phyloP scores from a whole-genome alignment of 2,888 invertebrate species.

The Diloba caeruleocephala region DNA sequence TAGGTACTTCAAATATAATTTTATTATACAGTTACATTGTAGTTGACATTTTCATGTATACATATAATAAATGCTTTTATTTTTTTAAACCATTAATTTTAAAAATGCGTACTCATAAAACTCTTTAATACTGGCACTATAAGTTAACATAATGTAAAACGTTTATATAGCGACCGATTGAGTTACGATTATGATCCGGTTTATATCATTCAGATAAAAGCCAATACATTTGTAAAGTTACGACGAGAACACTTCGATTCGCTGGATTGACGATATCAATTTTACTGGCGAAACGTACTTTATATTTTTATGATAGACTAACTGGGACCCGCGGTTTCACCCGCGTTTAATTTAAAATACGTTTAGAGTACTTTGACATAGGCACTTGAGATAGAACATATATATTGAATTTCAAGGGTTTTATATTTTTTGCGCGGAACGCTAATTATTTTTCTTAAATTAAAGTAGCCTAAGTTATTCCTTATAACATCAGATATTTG shows the following conservation, averaged over 20 bases:
- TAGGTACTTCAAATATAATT: background rate
- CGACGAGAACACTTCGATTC: slow-evolving; percentile 38
- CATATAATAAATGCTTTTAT: slow-evolving; percentile 19
- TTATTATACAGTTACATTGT: slow-evolving; percentile 14
- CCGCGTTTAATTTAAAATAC: too few species aligned
- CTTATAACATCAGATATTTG: too few species aligned
- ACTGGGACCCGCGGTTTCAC: too few species aligned
- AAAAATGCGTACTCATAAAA: slow-evolving; percentile 31
- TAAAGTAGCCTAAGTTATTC: too few species aligned
- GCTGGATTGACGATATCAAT: slow-evolving; percentile 44
- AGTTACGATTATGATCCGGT: slow-evolving; percentile 43
- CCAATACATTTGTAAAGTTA: slow-evolving; percentile 40
- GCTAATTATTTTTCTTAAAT: too few species aligned
- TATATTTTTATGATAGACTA: slow-evolving; percentile 47
- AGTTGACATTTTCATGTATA: slow-evolving; percentile 30
- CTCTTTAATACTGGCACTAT: background rate
- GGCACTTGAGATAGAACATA: too few species aligned
- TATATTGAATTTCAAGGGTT: too few species aligned
- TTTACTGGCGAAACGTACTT: slow-evolving; percentile 45
- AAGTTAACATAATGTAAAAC: slow-evolving; percentile 34
- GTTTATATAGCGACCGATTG: slow-evolving; percentile 44
- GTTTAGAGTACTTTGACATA: too few species aligned
- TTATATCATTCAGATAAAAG: slow-evolving; percentile 34
- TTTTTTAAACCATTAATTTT: slow-evolving; percentile 34
- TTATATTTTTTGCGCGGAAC: too few species aligned